Base-by-base conservation (phyloP, 1,140 invertebrate species). In the Cotesia glomerata region DNA sequence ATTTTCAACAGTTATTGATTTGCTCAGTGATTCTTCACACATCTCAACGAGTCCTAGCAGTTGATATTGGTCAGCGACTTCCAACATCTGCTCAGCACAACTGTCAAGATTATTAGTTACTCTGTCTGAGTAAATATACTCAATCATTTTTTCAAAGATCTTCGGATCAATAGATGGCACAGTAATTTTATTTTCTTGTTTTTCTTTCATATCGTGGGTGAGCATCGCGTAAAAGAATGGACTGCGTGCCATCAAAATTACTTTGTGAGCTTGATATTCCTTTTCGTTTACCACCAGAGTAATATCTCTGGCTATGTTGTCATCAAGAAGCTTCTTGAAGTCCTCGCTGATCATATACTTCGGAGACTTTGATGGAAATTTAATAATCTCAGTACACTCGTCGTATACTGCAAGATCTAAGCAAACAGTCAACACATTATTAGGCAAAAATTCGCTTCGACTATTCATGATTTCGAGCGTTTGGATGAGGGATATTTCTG, bases 141-240 rank as follows among this genome's bases (percentile, higher is more conserved):
- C 91, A 65, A 99, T 87, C 96, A 99, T 98, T 90, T 99, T 97
- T 81, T 95, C 88, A 81, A 99, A 90, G 65, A 98, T 95, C 87
- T 98, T 96, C 82, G 97, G 95, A 84, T 99, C 97, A 34, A 99
- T 96, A 87, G 99, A 98, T 34, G 94, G 95, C 80, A 99, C 98
- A 85, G 97, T 96, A 39, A 99, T 97, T 80, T 96, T 91, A 89
- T 99, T 99, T 85, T 97, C 91, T 87, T 97, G 97, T 76, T 95
- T 90, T 84, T 99, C 98, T 85, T 98, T 96, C 97, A 99, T 99
- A 87, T 98, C 96, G 88, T 99, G 97, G 85, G 98, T 96, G 88
- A 99, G 99, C 97, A 99, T 99, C 63, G 98, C 98, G 80, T 96
- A 95, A 88, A 99, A 99, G 36, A 95, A 9, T 56, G 32, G 54